These are phyloP conservation scores for Shargacucullia verbasci DNA, from an alignment of 2,888 invertebrate genomes.

Conservation along the genomic window DNA sequence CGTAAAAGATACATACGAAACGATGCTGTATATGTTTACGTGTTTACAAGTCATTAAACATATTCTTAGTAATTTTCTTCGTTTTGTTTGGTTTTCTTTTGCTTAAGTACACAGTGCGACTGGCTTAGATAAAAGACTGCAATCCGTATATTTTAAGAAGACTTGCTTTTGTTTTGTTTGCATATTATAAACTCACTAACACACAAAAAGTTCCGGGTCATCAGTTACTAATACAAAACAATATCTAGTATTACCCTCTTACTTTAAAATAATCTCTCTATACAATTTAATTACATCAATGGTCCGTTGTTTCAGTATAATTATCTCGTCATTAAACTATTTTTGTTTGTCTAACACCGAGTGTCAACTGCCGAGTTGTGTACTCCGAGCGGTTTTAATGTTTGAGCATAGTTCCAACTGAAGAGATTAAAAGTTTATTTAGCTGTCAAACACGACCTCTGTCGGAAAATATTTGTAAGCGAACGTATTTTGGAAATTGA, in stretches of 20 bases:
- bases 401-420: conserved; percentile 47
- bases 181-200: no score
- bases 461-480: conserved; percentile 45
- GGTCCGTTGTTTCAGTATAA: conserved; percentile 26
- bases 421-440: conserved; percentile 57
- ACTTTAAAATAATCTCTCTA: no score
- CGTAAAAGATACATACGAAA: conserved; percentile 34
- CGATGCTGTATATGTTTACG: conserved; percentile 43
- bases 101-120: neutral
- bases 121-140: no score
- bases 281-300: no score
- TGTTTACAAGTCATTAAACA: conserved; percentile 47
- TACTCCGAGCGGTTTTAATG: conserved; percentile 42
- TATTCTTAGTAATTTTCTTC: conserved; percentile 43
- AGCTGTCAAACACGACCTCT: conserved; percentile 48
- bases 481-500: conserved; percentile 33
- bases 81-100: conserved; percentile 30
- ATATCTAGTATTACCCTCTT: no score
- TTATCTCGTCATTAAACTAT: conserved; percentile 44
- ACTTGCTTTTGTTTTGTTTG: no score
- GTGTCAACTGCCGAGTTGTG: conserved; percentile 36
- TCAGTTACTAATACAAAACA: no score
- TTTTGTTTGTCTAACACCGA: conserved; percentile 47
- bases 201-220: no score
- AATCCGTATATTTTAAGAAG: no score